Evolutionary conservation across 2,888 invertebrate species (phyloP).

Genomic region (Acrobasis suavella): DNA sequence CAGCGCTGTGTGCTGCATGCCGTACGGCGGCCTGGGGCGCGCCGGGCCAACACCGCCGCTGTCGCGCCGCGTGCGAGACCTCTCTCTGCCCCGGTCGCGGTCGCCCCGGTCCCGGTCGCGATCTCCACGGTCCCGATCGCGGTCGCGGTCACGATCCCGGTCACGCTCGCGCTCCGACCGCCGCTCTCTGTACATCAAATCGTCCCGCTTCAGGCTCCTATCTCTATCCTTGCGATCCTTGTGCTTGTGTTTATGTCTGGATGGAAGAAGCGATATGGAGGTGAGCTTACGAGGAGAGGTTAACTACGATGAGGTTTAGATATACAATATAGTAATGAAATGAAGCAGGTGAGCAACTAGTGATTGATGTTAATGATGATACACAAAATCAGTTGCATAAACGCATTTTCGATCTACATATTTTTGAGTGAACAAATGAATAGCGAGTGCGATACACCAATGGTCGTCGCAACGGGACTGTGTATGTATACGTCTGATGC

Average conservation of each 20-base stretch:
- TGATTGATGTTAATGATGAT: conserved; percentile 33
- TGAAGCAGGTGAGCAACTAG: conserved; percentile 38
- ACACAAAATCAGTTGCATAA: conserved; percentile 17
- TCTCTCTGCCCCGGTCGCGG: conserved; percentile 67
- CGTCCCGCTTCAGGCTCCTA: conserved; percentile 74
- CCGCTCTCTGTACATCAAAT: conserved; percentile 79
- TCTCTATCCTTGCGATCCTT: conserved; percentile 77
- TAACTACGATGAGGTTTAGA: conserved; percentile 39
- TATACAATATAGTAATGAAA: conserved; percentile 31
- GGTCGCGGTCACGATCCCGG: conserved; percentile 84
- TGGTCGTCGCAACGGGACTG: no score
- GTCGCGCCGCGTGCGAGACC: conserved; percentile 53
- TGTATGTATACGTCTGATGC: no score
- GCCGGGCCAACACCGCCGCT: conserved; percentile 35
- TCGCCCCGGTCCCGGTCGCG: conserved; percentile 81
- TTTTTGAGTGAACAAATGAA: no score
- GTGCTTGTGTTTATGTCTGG: conserved; percentile 79
- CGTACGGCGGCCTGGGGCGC: conserved; percentile 54
- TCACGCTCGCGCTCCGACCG: conserved; percentile 77
- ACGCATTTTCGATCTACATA: not conserved
- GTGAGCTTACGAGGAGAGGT: conserved; percentile 58
- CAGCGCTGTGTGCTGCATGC: conserved; percentile 45
- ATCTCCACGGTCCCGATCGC: conserved; percentile 83
- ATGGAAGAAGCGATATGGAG: conserved; percentile 73
- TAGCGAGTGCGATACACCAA: no score